Conservation (phyloP, 2,888 invertebrate species). For the Oligia latruncula region DNA sequence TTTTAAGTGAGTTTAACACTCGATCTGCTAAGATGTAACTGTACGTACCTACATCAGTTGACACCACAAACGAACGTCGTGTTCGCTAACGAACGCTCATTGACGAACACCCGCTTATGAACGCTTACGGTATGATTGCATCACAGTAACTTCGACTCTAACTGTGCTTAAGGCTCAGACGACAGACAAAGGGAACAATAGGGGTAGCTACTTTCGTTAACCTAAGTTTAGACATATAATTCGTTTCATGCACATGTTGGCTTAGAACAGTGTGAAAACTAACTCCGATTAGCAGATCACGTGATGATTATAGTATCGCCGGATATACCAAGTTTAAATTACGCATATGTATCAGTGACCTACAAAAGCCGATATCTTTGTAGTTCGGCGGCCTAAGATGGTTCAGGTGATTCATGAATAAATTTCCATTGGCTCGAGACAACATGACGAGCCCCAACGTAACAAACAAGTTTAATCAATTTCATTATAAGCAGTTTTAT, state of each 20-base stretch:
- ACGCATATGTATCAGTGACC: constrained; percentile 36
- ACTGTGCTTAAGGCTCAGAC: constrained; percentile 27
- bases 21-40: background rate
- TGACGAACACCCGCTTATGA: constrained; percentile 1
- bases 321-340: constrained; percentile 24
- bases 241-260: constrained; percentile 9
- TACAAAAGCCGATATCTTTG: constrained; percentile 38
- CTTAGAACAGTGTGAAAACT: constrained; percentile 10
- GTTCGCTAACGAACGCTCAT: background rate
- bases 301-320: constrained; percentile 1
- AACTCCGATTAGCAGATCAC: constrained; percentile 18
- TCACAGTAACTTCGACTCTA: background rate
- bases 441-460: constrained; percentile 22
- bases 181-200: constrained; percentile 30
- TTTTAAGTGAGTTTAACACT: background rate
- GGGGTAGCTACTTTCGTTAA: constrained; percentile 1
- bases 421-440: constrained; percentile 30
- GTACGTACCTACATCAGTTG: no score
- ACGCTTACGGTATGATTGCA: constrained; percentile 8
- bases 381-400: constrained; percentile 27
- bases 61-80: background rate
- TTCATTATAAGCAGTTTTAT: constrained; percentile 4
- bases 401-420: constrained; percentile 53
- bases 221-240: constrained; percentile 14
- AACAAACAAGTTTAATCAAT: constrained; percentile 23